Evolutionary conservation across 2,888 invertebrate species (phyloP), one percentile per base, ranked within the genome.

Genomic region (Brachypalpus laphriformis): DNA sequence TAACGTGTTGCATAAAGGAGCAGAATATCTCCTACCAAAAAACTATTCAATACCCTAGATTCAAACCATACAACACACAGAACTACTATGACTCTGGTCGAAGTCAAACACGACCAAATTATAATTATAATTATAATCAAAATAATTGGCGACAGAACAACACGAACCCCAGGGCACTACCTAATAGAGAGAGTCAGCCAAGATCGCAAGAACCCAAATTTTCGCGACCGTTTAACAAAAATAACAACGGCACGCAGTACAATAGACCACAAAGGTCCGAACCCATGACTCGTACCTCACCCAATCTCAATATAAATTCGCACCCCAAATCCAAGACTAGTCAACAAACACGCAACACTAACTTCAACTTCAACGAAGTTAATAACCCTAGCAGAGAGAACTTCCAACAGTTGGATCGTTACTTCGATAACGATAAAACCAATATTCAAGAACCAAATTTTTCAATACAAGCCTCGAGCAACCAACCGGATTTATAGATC

Each of bases 291-390:
- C 37, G 37, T 8, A 9, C 9, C 20, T 34, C 16, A 37, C 37
- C 37, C 9, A 37, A 14, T 18, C n/a, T 18, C 16, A 51, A 66
- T 25, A 42, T 37, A 31, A n/a, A n/a, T 37, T 2, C 37, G n/a
- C n/a, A 18, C 6, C 51, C 37, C 28, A 72, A 37, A 61, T 25
- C 8, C 51, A 61, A 51, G 54, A 54, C 18, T 54, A 45, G 16
- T 14, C 28, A 61, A 28, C 40, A 51, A 71, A n/a, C 45, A 57
- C 18, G 20, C 9, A 59, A 71, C 22, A 37, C 59, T 11, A 71
- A 71, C 11, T 71, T 54, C n/a, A n/a, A n/a, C n/a, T n/a, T n/a
- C 22, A 20, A 68, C 22, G 68, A 68, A 68, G 68, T 42, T 25
- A n/a, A 68, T n/a, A 54, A 42, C 34, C n/a, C 14, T 2, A 68